Evolutionary conservation across 2,797 vertebrate genomes (phyloP).

Genomic region (Molossus molossus): DNA sequence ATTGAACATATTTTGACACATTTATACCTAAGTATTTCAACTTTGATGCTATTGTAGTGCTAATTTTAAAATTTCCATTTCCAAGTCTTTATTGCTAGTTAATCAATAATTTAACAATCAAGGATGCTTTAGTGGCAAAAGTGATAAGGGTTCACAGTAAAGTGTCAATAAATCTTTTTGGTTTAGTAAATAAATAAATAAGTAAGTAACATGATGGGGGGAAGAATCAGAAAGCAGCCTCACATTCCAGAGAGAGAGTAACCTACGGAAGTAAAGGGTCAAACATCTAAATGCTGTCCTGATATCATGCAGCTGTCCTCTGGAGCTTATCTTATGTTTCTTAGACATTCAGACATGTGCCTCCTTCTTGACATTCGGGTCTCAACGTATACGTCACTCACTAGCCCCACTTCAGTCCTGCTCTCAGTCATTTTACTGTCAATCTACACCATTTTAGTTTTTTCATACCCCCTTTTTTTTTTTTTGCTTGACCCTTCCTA

Average conservation of each 20-base stretch:
- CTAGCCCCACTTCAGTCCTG: too few relatives aligned
- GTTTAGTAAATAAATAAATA: neutral
- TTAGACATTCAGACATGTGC: neutral
- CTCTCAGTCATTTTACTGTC: neutral
- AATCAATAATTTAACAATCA: constrained; percentile 48
- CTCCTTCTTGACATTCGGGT: neutral
- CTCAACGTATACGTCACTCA: neutral
- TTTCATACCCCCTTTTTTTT: neutral
- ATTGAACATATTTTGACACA: neutral
- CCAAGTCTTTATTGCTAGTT: neutral
- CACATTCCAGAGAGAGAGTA: neutral
- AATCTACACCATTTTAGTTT: neutral
- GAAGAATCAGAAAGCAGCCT: neutral
- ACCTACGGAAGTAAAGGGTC: neutral
- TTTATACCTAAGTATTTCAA: neutral
- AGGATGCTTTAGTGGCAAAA: neutral
- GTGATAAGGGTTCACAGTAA: neutral
- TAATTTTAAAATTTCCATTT: constrained; percentile 46
- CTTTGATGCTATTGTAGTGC: neutral
- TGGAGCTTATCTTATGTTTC: neutral
- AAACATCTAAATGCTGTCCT: neutral
- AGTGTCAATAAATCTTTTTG: neutral
- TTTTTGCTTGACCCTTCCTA: constrained; percentile 15
- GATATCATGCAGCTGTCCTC: neutral
- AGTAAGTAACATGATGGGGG: neutral